phyloP scores from a whole-genome alignment of 1,140 invertebrate species.

The Sitodiplosis mosellana region DNA sequence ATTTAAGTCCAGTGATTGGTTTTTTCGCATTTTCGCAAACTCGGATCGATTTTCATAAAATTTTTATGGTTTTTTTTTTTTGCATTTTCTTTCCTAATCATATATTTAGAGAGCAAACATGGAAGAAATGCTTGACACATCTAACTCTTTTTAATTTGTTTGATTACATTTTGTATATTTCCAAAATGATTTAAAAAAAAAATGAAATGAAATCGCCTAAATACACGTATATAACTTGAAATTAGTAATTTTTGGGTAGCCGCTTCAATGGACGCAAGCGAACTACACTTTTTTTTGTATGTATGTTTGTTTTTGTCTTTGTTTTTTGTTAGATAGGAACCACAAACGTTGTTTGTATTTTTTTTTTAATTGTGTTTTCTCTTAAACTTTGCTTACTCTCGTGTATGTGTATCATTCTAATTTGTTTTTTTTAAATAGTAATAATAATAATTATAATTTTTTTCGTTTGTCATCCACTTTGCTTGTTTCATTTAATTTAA shows the following conservation, averaged over 20 bases:
- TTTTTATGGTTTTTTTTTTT: background rate
- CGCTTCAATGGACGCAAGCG: slow-evolving; percentile 27
- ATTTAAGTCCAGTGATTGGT: background rate
- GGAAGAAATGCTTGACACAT: background rate
- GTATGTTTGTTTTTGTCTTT: too few species aligned
- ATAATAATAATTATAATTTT: background rate
- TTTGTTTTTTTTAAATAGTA: too few species aligned
- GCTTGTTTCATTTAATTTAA: slow-evolving; percentile 1
- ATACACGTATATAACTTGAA: slow-evolving; percentile 31
- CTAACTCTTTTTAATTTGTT: slow-evolving; percentile 1
- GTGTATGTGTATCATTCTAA: background rate
- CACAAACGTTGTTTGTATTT: slow-evolving; percentile 6
- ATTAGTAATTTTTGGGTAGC: slow-evolving; percentile 6
- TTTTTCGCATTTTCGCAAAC: background rate
- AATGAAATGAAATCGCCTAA: slow-evolving; percentile 35
- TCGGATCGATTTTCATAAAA: background rate
- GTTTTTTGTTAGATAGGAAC: slow-evolving; percentile 3
- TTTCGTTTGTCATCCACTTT: background rate
- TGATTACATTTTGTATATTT: slow-evolving; percentile 13
- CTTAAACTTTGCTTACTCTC: slow-evolving; percentile 5
- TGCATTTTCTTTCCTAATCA: background rate
- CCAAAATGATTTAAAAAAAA: slow-evolving; percentile 7
- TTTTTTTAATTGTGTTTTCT: slow-evolving; percentile 13
- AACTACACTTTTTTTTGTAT: background rate
- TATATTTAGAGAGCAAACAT: background rate